Conservation (phyloP, 2,113 vertebrate genomes). For the Rhabdomys dilectus region DNA sequence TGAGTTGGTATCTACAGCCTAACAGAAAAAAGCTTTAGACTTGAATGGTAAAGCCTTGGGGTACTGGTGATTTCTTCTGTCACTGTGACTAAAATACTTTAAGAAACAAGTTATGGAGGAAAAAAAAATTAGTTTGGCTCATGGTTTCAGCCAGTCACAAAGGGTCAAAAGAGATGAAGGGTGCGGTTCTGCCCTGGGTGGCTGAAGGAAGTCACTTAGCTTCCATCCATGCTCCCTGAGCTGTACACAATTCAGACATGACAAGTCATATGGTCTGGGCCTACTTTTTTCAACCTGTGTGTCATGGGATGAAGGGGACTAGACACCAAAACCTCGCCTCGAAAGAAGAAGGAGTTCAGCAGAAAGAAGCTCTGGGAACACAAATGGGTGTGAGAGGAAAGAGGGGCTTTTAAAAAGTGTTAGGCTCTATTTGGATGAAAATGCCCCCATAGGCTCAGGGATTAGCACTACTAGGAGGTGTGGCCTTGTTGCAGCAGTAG, state of each 20-base stretch:
- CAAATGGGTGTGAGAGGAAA: not conserved
- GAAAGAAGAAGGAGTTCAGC: not conserved
- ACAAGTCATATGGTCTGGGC: accelerated
- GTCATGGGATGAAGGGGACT: not conserved
- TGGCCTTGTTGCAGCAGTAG: not conserved
- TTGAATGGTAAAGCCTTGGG: not conserved
- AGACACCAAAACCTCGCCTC: not conserved
- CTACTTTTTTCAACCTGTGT: not conserved
- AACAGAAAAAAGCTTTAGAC: not conserved
- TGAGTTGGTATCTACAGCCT: not conserved
- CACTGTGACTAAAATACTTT: not conserved
- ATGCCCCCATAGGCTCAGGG: not conserved
- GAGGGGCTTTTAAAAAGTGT: not conserved
- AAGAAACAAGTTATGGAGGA: not conserved
- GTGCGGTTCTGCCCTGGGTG: not conserved
- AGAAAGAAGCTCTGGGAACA: not conserved
- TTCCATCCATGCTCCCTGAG: not conserved
- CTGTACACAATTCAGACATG: not conserved
- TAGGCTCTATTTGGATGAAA: not conserved
- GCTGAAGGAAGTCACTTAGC: not conserved
- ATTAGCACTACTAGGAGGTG: not conserved
- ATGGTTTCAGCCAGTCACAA: not conserved
- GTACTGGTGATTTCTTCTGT: not conserved
- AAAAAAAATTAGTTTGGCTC: not conserved
- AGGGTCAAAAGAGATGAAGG: not conserved